Evolutionary conservation across 2,888 invertebrate genomes (phyloP).

Genomic region (Lasioglossum marginatum): DNA sequence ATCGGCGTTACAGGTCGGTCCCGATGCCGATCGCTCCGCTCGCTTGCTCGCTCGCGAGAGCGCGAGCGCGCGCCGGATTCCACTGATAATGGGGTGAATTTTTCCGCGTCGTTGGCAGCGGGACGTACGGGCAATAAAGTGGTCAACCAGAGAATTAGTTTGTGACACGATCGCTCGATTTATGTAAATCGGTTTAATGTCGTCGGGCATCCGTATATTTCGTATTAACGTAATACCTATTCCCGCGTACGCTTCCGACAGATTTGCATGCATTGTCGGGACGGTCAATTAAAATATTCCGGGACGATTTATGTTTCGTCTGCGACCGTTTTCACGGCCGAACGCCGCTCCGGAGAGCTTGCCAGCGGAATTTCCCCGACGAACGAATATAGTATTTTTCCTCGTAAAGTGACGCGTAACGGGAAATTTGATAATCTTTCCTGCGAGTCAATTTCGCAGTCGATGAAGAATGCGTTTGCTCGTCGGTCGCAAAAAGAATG

Average conservation of each 20-base stretch:
- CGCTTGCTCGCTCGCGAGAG: not conserved
- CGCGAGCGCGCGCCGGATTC: not conserved
- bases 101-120: constrained; percentile 33
- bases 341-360: not conserved
- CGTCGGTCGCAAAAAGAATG: not conserved
- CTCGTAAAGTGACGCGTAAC: not conserved
- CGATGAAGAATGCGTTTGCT: not conserved
- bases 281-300: constrained; percentile 69
- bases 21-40: not conserved
- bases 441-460: not conserved
- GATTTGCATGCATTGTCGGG: constrained; percentile 76
- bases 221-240: constrained; percentile 77
- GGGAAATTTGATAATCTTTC: no score
- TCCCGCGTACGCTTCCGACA: constrained; percentile 63
- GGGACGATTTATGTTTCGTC: constrained; percentile 71
- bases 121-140: constrained; percentile 52
- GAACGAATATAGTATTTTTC: not conserved
- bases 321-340: constrained; percentile 34
- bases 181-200: constrained; percentile 79
- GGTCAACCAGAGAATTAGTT: constrained; percentile 64
- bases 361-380: not conserved
- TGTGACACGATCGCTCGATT: constrained; percentile 68
- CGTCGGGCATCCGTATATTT: constrained; percentile 67
- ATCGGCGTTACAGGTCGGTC: constrained; percentile 3
- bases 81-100: constrained; percentile 42